phyloP scores from a whole-genome alignment of 2,797 vertebrate genomes.

The Eospalax fontanierii region DNA sequence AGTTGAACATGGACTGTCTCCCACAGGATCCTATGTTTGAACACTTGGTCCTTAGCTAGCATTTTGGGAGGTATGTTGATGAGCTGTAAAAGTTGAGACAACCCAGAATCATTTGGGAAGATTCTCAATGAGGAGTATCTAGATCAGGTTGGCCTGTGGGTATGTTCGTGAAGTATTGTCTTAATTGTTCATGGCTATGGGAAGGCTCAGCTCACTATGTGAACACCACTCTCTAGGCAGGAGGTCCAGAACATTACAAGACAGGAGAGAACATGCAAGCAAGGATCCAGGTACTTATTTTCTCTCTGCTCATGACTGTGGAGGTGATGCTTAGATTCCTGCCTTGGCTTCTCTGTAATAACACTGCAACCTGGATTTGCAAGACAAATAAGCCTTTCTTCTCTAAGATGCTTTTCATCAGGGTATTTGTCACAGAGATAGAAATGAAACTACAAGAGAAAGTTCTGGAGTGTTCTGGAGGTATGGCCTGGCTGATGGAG shows the following conservation, averaged over 20 bases:
- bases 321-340: too few species aligned
- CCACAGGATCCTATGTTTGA: not conserved
- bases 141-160: not conserved
- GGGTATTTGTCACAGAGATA: not conserved
- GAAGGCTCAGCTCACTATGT: not conserved
- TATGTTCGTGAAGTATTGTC: not conserved
- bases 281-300: too few species aligned
- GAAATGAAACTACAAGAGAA: not conserved
- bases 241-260: not conserved
- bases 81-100: not conserved
- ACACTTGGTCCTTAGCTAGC: not conserved
- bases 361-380: not conserved
- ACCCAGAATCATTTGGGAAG: not conserved
- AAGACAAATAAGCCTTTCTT: not conserved
- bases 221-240: not conserved
- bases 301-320: not conserved
- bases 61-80: not conserved
- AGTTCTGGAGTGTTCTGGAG: not conserved
- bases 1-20: not conserved
- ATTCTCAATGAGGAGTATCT: not conserved
- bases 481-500: not conserved
- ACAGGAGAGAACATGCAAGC: not conserved
- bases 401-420: not conserved
- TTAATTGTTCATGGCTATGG: not conserved
- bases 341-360: not conserved